Percentiles rank a stretch among this genome's conserved stretches.
These are phyloP conservation scores for Aphelenchoides besseyi DNA, from an alignment of 1,140 invertebrate genomes.

Conservation along the genomic window DNA sequence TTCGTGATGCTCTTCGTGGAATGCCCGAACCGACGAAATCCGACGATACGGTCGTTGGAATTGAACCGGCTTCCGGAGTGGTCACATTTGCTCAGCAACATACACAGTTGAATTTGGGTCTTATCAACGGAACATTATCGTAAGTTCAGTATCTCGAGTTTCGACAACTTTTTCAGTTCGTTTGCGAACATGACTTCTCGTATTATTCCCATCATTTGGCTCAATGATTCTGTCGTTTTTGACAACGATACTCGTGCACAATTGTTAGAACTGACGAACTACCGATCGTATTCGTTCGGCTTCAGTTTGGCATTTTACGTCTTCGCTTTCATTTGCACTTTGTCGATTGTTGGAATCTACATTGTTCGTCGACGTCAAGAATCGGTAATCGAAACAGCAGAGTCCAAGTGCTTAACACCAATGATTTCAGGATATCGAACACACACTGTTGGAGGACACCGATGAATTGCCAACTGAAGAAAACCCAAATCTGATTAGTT, in stretches of 20 bases:
- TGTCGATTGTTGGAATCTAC: background rate
- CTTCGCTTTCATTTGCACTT: background rate
- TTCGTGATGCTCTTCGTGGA: constrained; percentile 41
- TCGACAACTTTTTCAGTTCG: constrained; percentile 13
- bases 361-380: background rate
- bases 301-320: background rate
- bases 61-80: constrained; percentile 56
- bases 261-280: constrained; percentile 16
- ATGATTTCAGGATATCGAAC: background rate
- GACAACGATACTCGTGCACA: constrained; percentile 34
- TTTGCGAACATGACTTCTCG: constrained; percentile 20
- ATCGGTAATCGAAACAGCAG: background rate
- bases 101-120: constrained; percentile 59
- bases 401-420: background rate
- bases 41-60: constrained; percentile 55
- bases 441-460: background rate
- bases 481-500: background rate
- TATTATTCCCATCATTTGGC: constrained; percentile 50
- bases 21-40: constrained; percentile 24
- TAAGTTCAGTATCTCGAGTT: constrained; percentile 31
- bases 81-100: constrained; percentile 45
- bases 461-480: background rate
- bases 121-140: constrained; percentile 51
- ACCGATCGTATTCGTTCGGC: background rate
- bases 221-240: constrained; percentile 45